Conservation (phyloP, 2,797 vertebrate genomes). For the Spondyliosoma cantharus region DNA sequence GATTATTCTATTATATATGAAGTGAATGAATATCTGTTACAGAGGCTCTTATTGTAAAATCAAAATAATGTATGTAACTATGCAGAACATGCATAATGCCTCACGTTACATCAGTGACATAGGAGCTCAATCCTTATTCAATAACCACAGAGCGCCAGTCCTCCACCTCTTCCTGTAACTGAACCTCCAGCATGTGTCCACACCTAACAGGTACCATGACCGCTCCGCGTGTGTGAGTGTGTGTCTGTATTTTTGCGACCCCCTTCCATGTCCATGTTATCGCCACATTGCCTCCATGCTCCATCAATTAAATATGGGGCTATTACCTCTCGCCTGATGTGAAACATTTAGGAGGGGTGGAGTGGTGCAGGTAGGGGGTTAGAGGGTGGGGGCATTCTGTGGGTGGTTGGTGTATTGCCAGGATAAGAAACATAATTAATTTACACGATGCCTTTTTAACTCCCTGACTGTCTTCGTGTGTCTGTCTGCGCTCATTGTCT, state of each 20-base stretch:
- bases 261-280: conserved; percentile 48
- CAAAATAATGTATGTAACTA: conserved; percentile 18
- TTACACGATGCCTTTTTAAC: conserved; percentile 69
- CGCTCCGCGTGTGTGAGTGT: conserved; percentile 6
- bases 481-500: conserved; percentile 63
- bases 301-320: conserved; percentile 74
- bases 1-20: conserved; percentile 17
- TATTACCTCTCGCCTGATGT: conserved; percentile 72
- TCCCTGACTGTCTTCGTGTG: conserved; percentile 56
- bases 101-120: conserved; percentile 8
- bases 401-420: conserved; percentile 66
- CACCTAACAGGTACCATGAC: conserved; percentile 39
- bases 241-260: conserved; percentile 34
- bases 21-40: conserved; percentile 33
- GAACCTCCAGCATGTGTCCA: conserved; percentile 22
- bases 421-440: conserved; percentile 77
- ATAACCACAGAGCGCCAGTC: conserved; percentile 24
- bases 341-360: conserved; percentile 71
- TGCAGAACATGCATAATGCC: conserved; percentile 41
- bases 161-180: conserved; percentile 27
- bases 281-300: conserved; percentile 54
- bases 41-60: conserved; percentile 21
- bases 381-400: conserved; percentile 40
- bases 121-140: conserved; percentile 13
- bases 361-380: conserved; percentile 33